phyloP scores from a whole-genome alignment of 2,797 vertebrate genomes.

The Vultur gryphus region DNA sequence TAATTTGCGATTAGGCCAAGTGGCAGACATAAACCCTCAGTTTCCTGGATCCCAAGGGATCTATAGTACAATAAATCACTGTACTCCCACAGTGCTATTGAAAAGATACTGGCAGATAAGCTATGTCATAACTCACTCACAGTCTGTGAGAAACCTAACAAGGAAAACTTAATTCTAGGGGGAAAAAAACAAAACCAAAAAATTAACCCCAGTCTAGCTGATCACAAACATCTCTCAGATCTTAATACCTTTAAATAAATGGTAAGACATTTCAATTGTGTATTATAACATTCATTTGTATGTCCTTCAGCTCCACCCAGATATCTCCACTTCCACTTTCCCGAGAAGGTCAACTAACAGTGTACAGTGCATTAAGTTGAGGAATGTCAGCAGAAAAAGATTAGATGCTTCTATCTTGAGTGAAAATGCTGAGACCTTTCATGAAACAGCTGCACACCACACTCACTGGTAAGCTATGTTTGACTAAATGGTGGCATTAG shows the following conservation, averaged over 20 bases:
- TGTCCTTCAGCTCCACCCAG: neutral
- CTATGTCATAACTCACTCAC: neutral
- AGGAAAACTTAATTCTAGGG: neutral
- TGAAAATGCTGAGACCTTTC: neutral
- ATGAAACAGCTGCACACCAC: neutral
- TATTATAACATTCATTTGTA: neutral
- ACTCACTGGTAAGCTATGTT: neutral
- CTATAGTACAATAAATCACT: neutral
- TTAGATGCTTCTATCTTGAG: neutral
- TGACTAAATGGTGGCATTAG: neutral
- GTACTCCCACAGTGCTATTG: neutral
- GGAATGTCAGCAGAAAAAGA: neutral
- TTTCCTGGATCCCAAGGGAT: neutral
- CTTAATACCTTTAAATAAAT: neutral
- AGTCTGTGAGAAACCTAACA: neutral
- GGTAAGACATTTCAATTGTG: neutral
- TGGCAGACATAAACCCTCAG: neutral
- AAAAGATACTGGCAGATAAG: neutral
- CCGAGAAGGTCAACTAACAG: neutral
- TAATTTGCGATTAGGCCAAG: neutral
- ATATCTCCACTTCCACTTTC: neutral
- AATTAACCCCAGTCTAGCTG: neutral
- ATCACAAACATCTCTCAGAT: neutral
- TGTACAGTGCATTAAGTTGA: neutral
- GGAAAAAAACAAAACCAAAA: rapidly evolving